Evolutionary conservation across 2,113 vertebrate genomes (phyloP), one percentile per base, ranked within the genome.

Genomic region (Rafetus swinhoei): DNA sequence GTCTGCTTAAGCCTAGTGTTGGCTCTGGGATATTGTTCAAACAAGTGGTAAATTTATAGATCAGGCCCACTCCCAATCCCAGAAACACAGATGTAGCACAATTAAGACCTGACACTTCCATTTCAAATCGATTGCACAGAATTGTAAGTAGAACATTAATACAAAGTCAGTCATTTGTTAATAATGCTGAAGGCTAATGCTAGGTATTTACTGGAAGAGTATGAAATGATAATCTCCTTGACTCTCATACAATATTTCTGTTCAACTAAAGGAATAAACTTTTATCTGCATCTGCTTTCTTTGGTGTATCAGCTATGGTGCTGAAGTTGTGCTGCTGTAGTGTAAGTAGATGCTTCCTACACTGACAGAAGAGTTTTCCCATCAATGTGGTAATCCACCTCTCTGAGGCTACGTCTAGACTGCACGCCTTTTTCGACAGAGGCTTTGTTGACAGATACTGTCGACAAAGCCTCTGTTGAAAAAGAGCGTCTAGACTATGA

Each of bases 11-110:
- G 59, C 59, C 59, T 29, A 60, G 11, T 27, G 59, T 11, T 11
- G 6, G 59, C 25, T 60, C 24, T 27, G 59, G 59, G 25, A 15
- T 59, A 77, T n/a, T 95, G 84, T 88, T 89, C 91, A 89, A 77
- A 87, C 29, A 60, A 82, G 80, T 93, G 81, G 86, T 81, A 93
- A 77, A 81, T 50, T 92, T 89, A 76, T 76, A 87, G 81, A 88
- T 95, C 87, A 94, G 65, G 84, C 14, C 56, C 1, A 0, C 50
- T 3, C 88, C 79, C 16, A 87, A 91, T 84, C 85, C 84, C 89
- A 50, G 81, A 93, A 89, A 96, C 88, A 8, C 15, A 76, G 14
- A 79, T 77, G 90, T 84, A 94, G 92, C 9, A 59, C 32, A 86
- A 10, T 62, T 90, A 95, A 86, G 19, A 53, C 87, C 14, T 88